Evolutionary conservation across 2,797 vertebrate genomes (phyloP), one percentile per base, ranked within the genome.

Genomic region (Semaprochilodus insignis): DNA sequence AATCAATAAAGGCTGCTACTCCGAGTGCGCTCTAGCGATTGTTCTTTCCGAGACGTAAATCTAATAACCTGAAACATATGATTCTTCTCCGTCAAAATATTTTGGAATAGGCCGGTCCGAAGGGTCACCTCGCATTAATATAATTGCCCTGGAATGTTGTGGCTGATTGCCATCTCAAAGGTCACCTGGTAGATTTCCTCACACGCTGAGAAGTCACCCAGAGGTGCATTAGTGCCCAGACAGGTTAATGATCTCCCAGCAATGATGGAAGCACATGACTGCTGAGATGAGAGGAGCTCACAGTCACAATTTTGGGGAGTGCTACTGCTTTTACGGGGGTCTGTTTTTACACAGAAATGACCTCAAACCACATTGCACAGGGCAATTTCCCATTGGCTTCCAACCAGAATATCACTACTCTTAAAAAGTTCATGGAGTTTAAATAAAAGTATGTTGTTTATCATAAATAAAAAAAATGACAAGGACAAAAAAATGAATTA

Each of bases 161-260:
- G 85, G 83, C 88, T 89, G 88, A 91, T 90, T 90, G 89, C 87
- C 84, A 83, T 87, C 88, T 71, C 86, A 93, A 94, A 93, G 91
- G 93, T 91, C 91, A 91, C 89, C 89, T 52, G 81, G 73, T 70
- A 34, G 51, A 81, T 85, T 81, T 79, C 73, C 40, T 75, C 36
- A 40, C n/a, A 19, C 27, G 27, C 79, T 77, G 65, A 84, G 88
- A 27, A 72, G 69, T 48, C 70, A 59, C 82, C 66, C 78, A 0
- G 62, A 73, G 13, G 87, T 85, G 80, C 86, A 78, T 90, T 89
- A 90, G 85, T 88, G 83, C 84, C 77, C 31, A 88, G 85, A 81
- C 83, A 25, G 77, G 86, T 87, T 91, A 92, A 93, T 89, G 89
- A 90, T 69, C 81, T 82, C 81, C 87, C 36, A 81, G 79, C 85